These are phyloP conservation scores for Amazona guildingii DNA, from an alignment of 2,113 vertebrate genomes.

Conservation along the genomic window DNA sequence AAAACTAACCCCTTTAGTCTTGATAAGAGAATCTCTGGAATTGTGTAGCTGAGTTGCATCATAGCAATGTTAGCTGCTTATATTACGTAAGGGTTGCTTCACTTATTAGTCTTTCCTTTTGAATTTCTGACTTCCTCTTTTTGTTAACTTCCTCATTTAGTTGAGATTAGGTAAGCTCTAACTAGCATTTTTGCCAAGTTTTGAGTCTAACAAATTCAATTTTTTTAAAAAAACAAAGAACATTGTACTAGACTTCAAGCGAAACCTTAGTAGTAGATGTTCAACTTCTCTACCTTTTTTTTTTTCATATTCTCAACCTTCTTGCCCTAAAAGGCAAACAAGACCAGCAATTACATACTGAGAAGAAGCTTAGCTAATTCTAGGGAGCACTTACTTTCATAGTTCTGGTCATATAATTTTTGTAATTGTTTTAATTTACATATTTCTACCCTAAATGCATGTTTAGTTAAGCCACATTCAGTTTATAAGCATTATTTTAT, in stretches of 20 bases:
- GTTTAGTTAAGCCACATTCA: neutral
- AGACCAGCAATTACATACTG: neutral
- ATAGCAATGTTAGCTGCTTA: neutral
- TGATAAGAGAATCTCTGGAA: neutral
- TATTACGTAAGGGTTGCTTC: neutral
- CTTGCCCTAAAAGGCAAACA: neutral
- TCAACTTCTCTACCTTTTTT: neutral
- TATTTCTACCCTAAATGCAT: neutral
- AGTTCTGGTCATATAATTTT: neutral
- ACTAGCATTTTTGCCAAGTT: neutral
- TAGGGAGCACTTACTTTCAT: neutral
- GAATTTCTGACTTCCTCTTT: neutral
- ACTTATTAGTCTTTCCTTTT: neutral
- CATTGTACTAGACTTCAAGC: neutral
- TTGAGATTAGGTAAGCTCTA: neutral
- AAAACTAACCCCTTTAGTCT: neutral
- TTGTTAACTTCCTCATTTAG: neutral
- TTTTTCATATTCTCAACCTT: neutral
- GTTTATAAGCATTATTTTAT: neutral
- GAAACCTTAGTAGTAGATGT: neutral
- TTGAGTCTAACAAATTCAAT: neutral
- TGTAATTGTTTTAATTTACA: neutral
- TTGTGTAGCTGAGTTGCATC: neutral
- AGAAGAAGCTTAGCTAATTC: neutral
- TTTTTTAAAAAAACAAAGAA: neutral